These are phyloP conservation scores for Erebia ligea DNA, from an alignment of 2,888 invertebrate genomes.

Conservation along the genomic window DNA sequence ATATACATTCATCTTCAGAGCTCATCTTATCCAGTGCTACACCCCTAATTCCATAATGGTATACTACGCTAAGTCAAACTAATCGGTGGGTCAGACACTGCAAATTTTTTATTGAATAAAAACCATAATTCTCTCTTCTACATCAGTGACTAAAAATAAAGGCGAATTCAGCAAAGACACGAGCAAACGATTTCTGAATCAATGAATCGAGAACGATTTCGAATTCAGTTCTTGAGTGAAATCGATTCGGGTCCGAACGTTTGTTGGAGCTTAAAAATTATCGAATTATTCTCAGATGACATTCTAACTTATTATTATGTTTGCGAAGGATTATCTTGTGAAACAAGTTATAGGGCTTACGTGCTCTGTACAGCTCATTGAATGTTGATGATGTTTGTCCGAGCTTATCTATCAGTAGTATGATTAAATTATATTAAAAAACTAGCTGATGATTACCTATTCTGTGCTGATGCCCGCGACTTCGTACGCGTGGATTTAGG, in stretches of 20 bases:
- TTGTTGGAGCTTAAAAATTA: conserved; percentile 61
- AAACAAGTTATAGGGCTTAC: conserved; percentile 27
- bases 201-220: conserved; percentile 67
- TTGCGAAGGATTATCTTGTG: conserved; percentile 24
- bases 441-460: too few species aligned
- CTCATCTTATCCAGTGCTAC: too few species aligned
- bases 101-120: background rate
- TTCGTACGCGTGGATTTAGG: too few species aligned
- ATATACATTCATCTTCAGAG: too few species aligned
- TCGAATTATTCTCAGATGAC: conserved; percentile 37
- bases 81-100: background rate
- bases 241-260: conserved; percentile 61
- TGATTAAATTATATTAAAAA: background rate
- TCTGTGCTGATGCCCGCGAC: too few species aligned
- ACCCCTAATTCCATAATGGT: too few species aligned
- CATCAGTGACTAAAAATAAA: conserved; percentile 19
- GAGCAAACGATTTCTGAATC: conserved; percentile 73
- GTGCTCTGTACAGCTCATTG: conserved; percentile 15
- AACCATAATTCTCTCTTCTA: conserved; percentile 14
- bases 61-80: background rate
- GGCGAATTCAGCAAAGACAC: conserved; percentile 39
- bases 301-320: conserved; percentile 26
- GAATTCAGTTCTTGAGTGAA: conserved; percentile 60
- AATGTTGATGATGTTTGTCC: conserved; percentile 19
- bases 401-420: background rate